These are phyloP conservation scores for Anabas testudineus DNA, from an alignment of 2,797 vertebrate genomes.

Conservation along the genomic window DNA sequence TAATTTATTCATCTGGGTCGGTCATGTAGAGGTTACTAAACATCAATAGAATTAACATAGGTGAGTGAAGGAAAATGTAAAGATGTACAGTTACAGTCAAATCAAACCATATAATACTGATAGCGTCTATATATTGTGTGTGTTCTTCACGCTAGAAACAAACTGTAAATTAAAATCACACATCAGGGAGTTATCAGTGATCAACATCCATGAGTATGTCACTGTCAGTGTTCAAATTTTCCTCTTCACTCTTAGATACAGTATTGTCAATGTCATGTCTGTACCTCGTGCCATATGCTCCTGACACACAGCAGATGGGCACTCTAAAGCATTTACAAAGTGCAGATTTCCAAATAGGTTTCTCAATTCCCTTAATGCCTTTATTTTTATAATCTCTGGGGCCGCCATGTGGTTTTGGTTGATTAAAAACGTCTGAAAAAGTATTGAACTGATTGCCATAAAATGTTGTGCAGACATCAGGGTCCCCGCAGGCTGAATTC, in stretches of 20 bases:
- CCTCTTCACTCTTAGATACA: slow-evolving; percentile 8
- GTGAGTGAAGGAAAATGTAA: slow-evolving; percentile 7
- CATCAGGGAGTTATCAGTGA: not conserved
- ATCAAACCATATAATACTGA: not conserved
- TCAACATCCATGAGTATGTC: not conserved
- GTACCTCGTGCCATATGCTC: not conserved
- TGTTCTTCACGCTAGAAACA: not conserved
- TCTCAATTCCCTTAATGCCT: not conserved
- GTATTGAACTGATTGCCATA: not conserved
- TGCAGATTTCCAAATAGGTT: not conserved
- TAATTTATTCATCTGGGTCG: slow-evolving; percentile 18
- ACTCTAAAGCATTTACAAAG: not conserved
- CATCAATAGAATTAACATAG: not conserved
- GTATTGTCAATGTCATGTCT: not conserved
- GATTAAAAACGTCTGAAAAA: not conserved
- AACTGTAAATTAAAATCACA: not conserved
- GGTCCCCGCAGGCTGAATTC: not conserved
- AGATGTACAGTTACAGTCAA: not conserved
- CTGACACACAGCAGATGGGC: not conserved
- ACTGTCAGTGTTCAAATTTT: slow-evolving; percentile 7
- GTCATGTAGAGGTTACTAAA: slow-evolving; percentile 9
- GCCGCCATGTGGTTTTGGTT: too few species aligned
- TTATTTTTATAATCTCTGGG: too few species aligned
- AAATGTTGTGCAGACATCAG: not conserved
- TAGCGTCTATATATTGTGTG: not conserved